Evolutionary conservation across 2,888 invertebrate genomes (phyloP), one percentile per base, ranked within the genome.

Genomic region (Prenolepis imparis): DNA sequence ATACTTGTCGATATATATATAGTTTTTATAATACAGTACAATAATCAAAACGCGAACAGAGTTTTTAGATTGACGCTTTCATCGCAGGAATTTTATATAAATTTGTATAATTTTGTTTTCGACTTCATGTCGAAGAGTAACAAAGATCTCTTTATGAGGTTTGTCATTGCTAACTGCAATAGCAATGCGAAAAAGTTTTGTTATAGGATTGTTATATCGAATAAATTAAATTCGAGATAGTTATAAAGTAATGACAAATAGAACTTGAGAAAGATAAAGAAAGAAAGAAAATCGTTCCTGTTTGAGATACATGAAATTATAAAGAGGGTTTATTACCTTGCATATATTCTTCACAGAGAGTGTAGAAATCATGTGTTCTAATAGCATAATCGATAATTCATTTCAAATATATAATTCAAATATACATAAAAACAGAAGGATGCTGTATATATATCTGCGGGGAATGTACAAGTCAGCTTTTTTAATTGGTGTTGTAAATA

Each of bases 401-500:
- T 66, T 82, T 44, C 15, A 18, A 52, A 41, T 74, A 73, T 64
- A 63, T n/a, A n/a, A n/a, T 82, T 44, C 15, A 18, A 52, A 41
- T 74, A 73, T 64, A 63, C n/a, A 52, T 73, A 48, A 48, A 44
- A 18, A 72, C 41, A 41, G 68, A 82, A 55, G 55, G 48, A 83
- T 75, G 70, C 32, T 90, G 70, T 90, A 90, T 84, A 90, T 84
- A 90, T 90, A 89, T 44, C 57, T 75, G 52, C 57, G 28, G 28
- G 70, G 52, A 28, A 82, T 89, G 83, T 86, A 82, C 84, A 82
- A 83, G 80, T 75, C 85, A 84, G 86, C 87, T 87, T 89, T 90
- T 90, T 72, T 83, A 88, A 90, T 88, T 66, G 67, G 68, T 84
- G 83, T 78, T 90, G 90, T 90, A 90, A 89, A 90, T 90, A 44